Conservation (phyloP, 2,797 vertebrate genomes). For the Uromys caudimaculatus region DNA sequence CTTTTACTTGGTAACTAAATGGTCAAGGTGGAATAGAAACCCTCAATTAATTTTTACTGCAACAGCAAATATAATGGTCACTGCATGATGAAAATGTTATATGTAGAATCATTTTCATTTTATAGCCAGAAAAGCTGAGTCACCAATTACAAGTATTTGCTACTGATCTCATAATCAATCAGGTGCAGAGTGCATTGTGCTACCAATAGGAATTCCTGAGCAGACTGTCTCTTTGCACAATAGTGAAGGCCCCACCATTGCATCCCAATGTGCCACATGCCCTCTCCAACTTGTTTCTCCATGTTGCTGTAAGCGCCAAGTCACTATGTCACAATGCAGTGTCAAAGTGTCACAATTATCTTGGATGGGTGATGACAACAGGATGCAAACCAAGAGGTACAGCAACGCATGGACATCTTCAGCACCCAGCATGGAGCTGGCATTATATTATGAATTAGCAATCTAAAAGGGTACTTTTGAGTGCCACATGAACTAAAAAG, state of each 20-base stretch:
- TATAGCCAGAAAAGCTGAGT: conserved; percentile 46
- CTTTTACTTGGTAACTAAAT: not conserved
- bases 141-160: not conserved
- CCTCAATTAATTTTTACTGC: not conserved
- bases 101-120: not conserved
- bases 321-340: conserved; percentile 60
- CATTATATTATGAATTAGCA: not conserved
- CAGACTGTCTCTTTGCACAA: conserved; percentile 23
- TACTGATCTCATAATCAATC: conserved; percentile 4
- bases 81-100: not conserved
- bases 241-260: conserved; percentile 52
- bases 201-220: conserved; percentile 25
- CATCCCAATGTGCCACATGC: conserved; percentile 25
- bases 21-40: not conserved
- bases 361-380: conserved; percentile 53
- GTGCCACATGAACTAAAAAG: conserved; percentile 32
- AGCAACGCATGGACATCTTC: conserved; percentile 12
- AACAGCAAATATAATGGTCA: not conserved
- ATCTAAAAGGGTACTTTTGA: conserved; percentile 4
- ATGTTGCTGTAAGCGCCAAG: conserved; percentile 59
- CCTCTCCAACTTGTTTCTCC: conserved; percentile 46
- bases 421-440: not conserved
- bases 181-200: not conserved
- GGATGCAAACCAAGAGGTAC: not conserved
- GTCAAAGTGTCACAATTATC: conserved; percentile 69